Evolutionary conservation across 2,797 vertebrate species (phyloP).

Genomic region (Carduelis carduelis): DNA sequence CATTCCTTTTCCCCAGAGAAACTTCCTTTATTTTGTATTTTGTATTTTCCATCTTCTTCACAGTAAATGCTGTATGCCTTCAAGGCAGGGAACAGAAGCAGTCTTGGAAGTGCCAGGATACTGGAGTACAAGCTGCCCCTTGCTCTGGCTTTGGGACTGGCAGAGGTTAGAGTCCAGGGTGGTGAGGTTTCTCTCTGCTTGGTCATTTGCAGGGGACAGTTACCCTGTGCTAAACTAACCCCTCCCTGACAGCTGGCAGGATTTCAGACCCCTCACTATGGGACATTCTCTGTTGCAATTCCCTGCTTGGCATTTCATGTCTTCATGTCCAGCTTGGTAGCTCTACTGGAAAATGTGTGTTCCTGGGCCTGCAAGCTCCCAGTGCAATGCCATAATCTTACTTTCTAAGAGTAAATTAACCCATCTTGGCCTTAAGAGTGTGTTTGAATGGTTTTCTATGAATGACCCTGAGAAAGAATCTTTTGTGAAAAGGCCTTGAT

Average conservation of each 20-base stretch:
- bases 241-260: neutral
- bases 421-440: neutral
- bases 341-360: neutral
- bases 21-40: neutral
- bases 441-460: slow-evolving; percentile 4
- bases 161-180: neutral
- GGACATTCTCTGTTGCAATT: neutral
- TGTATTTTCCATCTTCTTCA: neutral
- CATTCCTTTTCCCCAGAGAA: neutral
- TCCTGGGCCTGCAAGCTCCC: neutral
- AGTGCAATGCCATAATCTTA: rapidly evolving
- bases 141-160: neutral
- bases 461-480: neutral
- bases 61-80: neutral
- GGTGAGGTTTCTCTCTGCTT: neutral
- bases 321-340: neutral
- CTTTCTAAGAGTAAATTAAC: neutral
- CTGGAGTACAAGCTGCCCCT: neutral
- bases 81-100: neutral
- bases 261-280: neutral
- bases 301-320: rapidly evolving
- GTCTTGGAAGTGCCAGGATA: neutral
- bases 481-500: neutral
- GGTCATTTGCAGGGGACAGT: neutral
- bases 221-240: neutral